Evolutionary conservation across 2,113 vertebrate genomes (phyloP).

Genomic region (human (Homo sapiens)): DNA sequence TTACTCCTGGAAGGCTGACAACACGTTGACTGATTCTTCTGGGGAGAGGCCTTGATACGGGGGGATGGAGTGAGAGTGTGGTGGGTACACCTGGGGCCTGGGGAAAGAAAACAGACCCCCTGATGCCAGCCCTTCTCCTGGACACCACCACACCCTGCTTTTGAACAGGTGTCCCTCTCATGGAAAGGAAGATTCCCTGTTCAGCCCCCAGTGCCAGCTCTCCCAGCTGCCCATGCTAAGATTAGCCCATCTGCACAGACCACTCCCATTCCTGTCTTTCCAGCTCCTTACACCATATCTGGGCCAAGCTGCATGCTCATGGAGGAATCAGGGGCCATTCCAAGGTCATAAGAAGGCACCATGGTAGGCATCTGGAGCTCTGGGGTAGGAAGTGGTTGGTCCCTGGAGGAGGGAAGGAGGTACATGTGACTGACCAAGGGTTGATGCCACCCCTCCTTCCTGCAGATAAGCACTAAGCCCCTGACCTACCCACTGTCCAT

Average conservation of each 20-base stretch:
- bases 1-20: slow-evolving; percentile 69
- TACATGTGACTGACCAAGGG: not conserved
- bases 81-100: slow-evolving; percentile 62
- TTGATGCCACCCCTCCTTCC: not conserved
- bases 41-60: slow-evolving; percentile 53
- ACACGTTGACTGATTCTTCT: slow-evolving; percentile 36
- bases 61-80: slow-evolving; percentile 58
- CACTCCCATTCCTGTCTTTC: not conserved
- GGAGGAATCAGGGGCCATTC: slow-evolving; percentile 60
- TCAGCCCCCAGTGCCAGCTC: not conserved
- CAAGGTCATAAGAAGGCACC: slow-evolving; percentile 65
- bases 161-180: not conserved
- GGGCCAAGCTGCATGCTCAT: slow-evolving; percentile 57
- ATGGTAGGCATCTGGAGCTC: slow-evolving; percentile 68
- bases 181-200: slow-evolving; percentile 18
- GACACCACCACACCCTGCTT: not conserved
- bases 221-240: not conserved
- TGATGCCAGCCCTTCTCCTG: not conserved
- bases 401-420: slow-evolving; percentile 49
- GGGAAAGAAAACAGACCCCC: slow-evolving; percentile 36
- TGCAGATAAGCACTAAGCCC: not conserved
- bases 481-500: not conserved
- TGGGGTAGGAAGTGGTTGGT: slow-evolving; percentile 68
- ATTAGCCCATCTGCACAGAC: not conserved
- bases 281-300: slow-evolving; percentile 68